phyloP scores from a whole-genome alignment of 2,888 invertebrate species.

The Holacanthella duospinosa region DNA sequence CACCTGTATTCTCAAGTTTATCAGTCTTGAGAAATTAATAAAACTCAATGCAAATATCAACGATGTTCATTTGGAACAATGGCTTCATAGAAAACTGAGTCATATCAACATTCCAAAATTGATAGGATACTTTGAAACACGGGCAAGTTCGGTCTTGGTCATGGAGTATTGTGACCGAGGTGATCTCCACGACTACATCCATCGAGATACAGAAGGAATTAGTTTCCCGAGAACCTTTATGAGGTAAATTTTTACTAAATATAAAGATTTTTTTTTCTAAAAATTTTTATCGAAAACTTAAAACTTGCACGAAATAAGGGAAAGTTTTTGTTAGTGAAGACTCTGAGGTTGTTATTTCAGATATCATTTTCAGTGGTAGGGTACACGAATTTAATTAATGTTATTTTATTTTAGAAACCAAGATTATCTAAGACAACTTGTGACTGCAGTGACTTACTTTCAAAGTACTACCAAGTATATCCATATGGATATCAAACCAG shows the following conservation, averaged over 20 bases:
- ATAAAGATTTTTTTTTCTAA: too few relatives aligned
- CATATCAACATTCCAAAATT: slow-evolving; percentile 11
- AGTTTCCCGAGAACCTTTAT: neutral
- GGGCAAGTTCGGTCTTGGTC: neutral
- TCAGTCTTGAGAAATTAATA: neutral
- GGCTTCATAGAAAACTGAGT: neutral
- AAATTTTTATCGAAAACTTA: too few relatives aligned
- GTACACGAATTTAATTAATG: too few relatives aligned
- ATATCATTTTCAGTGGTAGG: too few relatives aligned
- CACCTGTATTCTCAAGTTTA: neutral
- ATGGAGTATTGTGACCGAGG: slow-evolving; percentile 11
- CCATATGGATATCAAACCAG: slow-evolving; percentile 13
- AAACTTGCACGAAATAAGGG: too few relatives aligned
- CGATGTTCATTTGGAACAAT: neutral
- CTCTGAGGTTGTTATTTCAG: too few relatives aligned
- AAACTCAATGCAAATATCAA: neutral
- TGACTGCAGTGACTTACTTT: neutral
- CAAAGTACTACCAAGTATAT: slow-evolving; percentile 3
- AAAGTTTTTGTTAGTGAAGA: too few relatives aligned
- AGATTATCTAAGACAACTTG: slow-evolving; percentile 3
- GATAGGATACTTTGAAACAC: neutral
- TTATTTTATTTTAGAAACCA: slow-evolving; percentile 3
- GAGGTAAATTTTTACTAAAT: too few relatives aligned
- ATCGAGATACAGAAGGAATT: neutral
- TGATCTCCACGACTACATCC: slow-evolving; percentile 9